Conservation (phyloP, 2,797 vertebrate species). For the Hydrolagus colliei region DNA sequence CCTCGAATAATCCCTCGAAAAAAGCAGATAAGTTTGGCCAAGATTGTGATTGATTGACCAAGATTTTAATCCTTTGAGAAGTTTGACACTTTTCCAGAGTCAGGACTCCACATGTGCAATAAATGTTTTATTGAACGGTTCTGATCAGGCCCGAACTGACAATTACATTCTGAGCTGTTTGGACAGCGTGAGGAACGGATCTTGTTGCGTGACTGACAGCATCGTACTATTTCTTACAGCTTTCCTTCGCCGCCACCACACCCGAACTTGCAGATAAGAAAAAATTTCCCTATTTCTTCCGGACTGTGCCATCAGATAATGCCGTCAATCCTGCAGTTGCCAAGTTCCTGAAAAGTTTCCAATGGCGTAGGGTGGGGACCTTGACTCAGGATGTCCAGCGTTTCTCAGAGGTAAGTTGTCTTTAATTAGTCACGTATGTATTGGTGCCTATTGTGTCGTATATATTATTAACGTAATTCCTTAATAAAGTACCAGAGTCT, state of each 20-base stretch:
- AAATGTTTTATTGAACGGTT: not conserved
- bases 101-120: not conserved
- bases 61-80: too few species aligned
- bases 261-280: slow-evolving; percentile 96
- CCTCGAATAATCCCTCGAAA: too few species aligned
- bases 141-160: not conserved
- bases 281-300: slow-evolving; percentile 98
- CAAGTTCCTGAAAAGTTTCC: slow-evolving; percentile 85
- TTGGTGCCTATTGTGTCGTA: not conserved
- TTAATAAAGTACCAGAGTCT: too few species aligned
- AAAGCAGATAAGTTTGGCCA: too few species aligned
- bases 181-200: not conserved
- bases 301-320: slow-evolving; percentile 95
- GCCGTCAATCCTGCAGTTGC: slow-evolving; percentile 95
- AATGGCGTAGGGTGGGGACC: slow-evolving; percentile 93
- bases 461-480: not conserved
- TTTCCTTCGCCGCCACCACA: slow-evolving; percentile 94
- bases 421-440: not conserved
- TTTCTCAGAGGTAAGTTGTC: slow-evolving; percentile 84
- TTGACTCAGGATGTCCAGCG: slow-evolving; percentile 95
- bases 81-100: too few species aligned
- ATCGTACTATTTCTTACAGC: slow-evolving; percentile 54
- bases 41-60: too few species aligned
- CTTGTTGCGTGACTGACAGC: not conserved
- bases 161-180: not conserved